Percentiles rank a stretch among this genome's conserved stretches.
These are phyloP conservation scores for Lypha dubia DNA, from an alignment of 2,888 invertebrate species.

Conservation along the genomic window DNA sequence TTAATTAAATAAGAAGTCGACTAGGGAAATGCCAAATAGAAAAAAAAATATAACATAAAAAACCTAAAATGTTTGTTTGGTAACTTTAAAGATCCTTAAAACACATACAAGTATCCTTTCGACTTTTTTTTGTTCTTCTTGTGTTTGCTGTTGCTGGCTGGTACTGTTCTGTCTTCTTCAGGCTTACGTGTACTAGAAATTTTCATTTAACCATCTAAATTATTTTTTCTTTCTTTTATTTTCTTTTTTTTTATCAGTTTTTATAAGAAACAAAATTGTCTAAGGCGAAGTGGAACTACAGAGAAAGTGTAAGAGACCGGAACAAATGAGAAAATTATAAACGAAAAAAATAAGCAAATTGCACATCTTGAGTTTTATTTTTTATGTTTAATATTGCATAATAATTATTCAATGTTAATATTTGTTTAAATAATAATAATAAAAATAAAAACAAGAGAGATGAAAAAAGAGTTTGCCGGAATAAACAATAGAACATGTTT, in stretches of 20 bases:
- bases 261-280: not conserved
- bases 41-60: slow-evolving; percentile 19
- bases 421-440: slow-evolving; percentile 50
- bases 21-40: slow-evolving; percentile 29
- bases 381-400: slow-evolving; percentile 59
- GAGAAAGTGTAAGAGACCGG: slow-evolving; percentile 33
- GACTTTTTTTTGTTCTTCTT: not conserved
- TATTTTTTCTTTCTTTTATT: too few species aligned
- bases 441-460: too few species aligned
- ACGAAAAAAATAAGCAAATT: too few species aligned
- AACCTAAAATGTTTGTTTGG: slow-evolving; percentile 68
- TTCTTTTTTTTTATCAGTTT: not conserved
- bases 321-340: slow-evolving; percentile 13
- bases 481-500: slow-evolving; percentile 19
- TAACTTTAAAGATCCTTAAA: slow-evolving; percentile 65
- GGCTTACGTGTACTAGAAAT: slow-evolving; percentile 24
- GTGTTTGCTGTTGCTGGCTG: not conserved
- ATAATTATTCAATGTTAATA: slow-evolving; percentile 64
- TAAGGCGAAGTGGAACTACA: not conserved
- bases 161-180: not conserved
- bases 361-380: slow-evolving; percentile 9
- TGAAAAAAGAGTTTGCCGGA: slow-evolving; percentile 27
- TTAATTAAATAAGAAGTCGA: slow-evolving; percentile 68
- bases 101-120: slow-evolving; percentile 56
- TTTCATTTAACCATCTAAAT: slow-evolving; percentile 54